Percentiles rank a stretch among this genome's conserved stretches.
Evolutionary conservation across 2,113 vertebrate genomes (phyloP).

Genomic region (Syngnathoides biaculeatus): DNA sequence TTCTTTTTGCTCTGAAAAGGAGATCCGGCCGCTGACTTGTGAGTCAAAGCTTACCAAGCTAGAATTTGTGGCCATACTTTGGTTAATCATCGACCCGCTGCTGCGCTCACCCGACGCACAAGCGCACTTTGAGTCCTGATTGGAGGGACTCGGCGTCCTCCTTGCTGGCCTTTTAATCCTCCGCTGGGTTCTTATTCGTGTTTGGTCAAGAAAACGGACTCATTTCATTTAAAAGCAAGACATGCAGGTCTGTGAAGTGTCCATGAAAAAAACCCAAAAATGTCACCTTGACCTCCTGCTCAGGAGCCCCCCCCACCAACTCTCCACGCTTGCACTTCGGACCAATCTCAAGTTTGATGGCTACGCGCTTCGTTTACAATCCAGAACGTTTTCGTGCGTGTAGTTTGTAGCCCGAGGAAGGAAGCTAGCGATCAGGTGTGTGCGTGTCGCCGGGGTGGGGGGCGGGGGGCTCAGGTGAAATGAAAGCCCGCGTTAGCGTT

Average conservation of each 20-base stretch:
- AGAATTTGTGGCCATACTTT: constrained; percentile 62
- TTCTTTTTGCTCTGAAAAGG: neutral
- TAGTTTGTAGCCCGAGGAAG: constrained; percentile 33
- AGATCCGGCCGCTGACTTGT: constrained; percentile 35
- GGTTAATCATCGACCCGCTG: constrained; percentile 72
- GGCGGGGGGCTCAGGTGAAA: constrained; percentile 23
- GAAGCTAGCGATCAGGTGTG: constrained; percentile 30
- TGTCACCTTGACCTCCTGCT: neutral
- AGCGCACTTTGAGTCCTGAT: constrained; percentile 13
- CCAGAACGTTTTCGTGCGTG: neutral
- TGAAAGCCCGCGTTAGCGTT: constrained; percentile 52
- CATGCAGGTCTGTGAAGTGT: neutral
- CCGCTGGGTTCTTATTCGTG: neutral
- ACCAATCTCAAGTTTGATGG: neutral
- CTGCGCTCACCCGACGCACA: constrained; percentile 7
- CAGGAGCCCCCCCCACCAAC: no score
- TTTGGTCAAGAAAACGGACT: neutral
- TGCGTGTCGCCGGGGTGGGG: neutral
- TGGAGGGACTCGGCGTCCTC: no score
- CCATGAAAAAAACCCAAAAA: no score
- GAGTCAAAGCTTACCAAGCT: constrained; percentile 47
- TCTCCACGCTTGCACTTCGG: neutral
- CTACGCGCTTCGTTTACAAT: neutral
- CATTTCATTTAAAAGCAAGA: neutral
- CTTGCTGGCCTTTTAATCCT: neutral